These are phyloP conservation scores for Platerodrilus igneus DNA, from an alignment of 2,888 invertebrate species.

Conservation along the genomic window DNA sequence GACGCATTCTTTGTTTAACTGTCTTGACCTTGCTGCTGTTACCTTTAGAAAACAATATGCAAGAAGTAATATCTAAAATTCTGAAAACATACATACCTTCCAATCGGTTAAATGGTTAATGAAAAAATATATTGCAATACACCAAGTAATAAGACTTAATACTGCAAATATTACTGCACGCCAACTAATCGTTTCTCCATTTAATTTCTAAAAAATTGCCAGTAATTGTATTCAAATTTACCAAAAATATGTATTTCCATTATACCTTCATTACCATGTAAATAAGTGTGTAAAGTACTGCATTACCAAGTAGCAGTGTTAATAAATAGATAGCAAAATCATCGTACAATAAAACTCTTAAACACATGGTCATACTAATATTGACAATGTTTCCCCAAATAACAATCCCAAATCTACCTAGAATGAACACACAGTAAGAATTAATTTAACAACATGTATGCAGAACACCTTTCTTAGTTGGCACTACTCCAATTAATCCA, in stretches of 20 bases:
- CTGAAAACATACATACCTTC: constrained; percentile 59
- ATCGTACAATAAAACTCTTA: too few species aligned
- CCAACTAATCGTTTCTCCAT: constrained; percentile 59
- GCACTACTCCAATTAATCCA: too few species aligned
- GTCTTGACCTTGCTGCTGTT: constrained; percentile 72
- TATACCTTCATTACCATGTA: constrained; percentile 78
- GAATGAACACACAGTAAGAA: too few species aligned
- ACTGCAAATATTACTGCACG: constrained; percentile 61
- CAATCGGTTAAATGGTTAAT: constrained; percentile 63
- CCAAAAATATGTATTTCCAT: too few species aligned
- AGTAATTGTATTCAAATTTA: too few species aligned
- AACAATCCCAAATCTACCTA: too few species aligned
- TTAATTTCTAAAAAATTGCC: constrained; percentile 51
- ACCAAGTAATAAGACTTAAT: constrained; percentile 63
- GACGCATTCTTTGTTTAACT: constrained; percentile 65
- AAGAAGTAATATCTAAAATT: too few species aligned
- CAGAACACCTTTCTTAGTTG: too few species aligned
- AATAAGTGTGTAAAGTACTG: constrained; percentile 71
- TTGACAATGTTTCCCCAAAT: too few species aligned
- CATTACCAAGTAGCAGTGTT: constrained; percentile 74
- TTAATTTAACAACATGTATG: too few species aligned
- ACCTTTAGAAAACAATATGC: constrained; percentile 49
- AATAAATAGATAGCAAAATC: constrained; percentile 81
- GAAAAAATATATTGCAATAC: constrained; percentile 65
- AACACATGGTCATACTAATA: too few species aligned